A percentile compares a stretch with the other conserved stretches of the same genome.
phyloP scores from a whole-genome alignment of 2,888 invertebrate species.

The Pseudococcus longispinus region DNA sequence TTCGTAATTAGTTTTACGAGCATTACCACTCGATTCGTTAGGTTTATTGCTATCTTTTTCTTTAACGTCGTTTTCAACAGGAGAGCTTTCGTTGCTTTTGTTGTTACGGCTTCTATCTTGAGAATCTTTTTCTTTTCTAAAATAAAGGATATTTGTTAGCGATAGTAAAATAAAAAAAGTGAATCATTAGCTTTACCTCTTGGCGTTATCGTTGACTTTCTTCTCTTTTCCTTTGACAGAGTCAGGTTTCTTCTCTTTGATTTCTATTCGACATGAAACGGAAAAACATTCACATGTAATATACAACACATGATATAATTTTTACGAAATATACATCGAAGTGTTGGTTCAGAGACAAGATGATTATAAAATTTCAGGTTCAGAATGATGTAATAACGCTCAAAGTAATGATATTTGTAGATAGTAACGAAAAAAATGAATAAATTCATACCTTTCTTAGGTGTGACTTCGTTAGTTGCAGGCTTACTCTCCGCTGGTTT shows the following conservation, averaged over 20 bases:
- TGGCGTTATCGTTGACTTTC: slow-evolving; percentile 30
- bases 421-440: neutral
- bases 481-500: slow-evolving; percentile 40
- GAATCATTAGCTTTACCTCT: neutral
- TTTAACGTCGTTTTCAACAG: neutral
- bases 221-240: slow-evolving; percentile 46
- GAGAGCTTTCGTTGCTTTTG: neutral
- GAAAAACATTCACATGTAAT: neutral
- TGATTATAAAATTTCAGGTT: neutral
- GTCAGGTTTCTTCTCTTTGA: slow-evolving; percentile 46
- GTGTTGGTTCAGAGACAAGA: neutral
- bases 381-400: neutral
- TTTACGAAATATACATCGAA: neutral
- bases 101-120: slow-evolving; percentile 20
- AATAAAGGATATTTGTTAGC: neutral
- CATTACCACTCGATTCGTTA: neutral
- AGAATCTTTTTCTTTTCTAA: slow-evolving; percentile 45
- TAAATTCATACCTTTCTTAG: slow-evolving; percentile 35
- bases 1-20: slow-evolving; percentile 52
- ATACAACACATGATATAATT: neutral
- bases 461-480: slow-evolving; percentile 28
- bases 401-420: neutral
- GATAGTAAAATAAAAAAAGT: neutral
- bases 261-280: slow-evolving; percentile 15
- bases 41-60: slow-evolving; percentile 23